Percentiles rank a stretch among this genome's conserved stretches.
Conservation (phyloP, 1,140 invertebrate genomes). For the Anadara kagoshimensis region DNA sequence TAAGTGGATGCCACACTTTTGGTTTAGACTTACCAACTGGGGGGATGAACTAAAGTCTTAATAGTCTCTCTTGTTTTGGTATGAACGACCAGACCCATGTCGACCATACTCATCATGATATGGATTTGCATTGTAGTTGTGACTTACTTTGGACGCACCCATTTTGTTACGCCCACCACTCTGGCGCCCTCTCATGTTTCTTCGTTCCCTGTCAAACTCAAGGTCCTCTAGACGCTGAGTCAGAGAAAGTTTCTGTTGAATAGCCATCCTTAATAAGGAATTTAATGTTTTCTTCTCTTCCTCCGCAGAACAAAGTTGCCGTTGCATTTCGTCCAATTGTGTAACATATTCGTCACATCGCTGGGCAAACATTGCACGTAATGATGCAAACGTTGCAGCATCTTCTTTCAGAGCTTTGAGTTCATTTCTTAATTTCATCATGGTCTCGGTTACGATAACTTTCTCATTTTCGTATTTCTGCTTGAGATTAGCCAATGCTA, state of each 20-base stretch:
- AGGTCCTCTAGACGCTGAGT: conserved; percentile 94
- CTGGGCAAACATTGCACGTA: conserved; percentile 99
- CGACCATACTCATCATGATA: conserved; percentile 49
- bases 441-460: conserved; percentile 96
- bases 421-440: conserved; percentile 96
- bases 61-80: conserved; percentile 45
- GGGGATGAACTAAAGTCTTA: conserved; percentile 3
- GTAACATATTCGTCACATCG: conserved; percentile 99
- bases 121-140: conserved; percentile 55
- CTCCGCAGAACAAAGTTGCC: conserved; percentile 83
- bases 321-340: conserved; percentile 92
- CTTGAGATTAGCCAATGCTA: conserved; percentile 97
- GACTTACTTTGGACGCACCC: conserved; percentile 68
- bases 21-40: no score
- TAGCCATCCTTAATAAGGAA: conserved; percentile 94
- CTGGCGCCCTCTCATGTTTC: conserved; percentile 73
- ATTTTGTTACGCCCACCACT: conserved; percentile 58
- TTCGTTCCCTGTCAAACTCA: conserved; percentile 89
- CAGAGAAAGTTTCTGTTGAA: conserved; percentile 96
- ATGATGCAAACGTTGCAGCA: conserved; percentile 98
- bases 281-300: conserved; percentile 99
- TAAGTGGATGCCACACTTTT: no score
- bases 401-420: conserved; percentile 96
- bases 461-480: conserved; percentile 99
- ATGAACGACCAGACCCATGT: conserved; percentile 44